Evolutionary conservation across 2,888 invertebrate genomes (phyloP), one percentile per base, ranked within the genome.

Genomic region (Apamea crenata): DNA sequence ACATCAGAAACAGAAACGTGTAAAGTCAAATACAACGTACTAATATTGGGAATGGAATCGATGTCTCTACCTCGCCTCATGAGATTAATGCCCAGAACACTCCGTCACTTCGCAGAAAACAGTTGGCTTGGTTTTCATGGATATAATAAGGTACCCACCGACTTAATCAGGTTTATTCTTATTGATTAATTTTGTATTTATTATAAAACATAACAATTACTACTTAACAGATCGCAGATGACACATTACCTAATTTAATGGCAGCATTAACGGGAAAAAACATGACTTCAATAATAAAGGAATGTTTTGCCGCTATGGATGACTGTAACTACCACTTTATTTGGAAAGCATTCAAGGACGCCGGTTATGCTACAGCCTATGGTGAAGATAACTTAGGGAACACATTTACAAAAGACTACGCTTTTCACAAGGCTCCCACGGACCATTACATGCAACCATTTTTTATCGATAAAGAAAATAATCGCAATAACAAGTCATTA

Each of bases 231-330:
- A 97, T 98, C 83, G 99, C 98, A 14, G 99, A 99, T 91, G 99
- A 99, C 91, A 99, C 99, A 0, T 99, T 98, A 91, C 99, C 99
- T 0, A 99, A 99, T 94, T 94, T 99, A 73, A 98, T 99, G 97
- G 98, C 99, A 0, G 97, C 98, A 68, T 96, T 98, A 25, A 98
- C 98, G 0, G 99, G 99, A 1, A 96, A 97, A 84, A 97, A 96
- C 29, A 95, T 97, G 25, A 95, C 97, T 71, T 89, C 93, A 1
- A 92, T 96, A 70, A 97, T 97, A 86, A 94, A 96, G 50, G 97
- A 97, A 25, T 97, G 96, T 85, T 94, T 94, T 14, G 91, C 92
- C 44, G 90, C 95, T 74, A 97, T 97, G 92, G 97, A 97, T 59
- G 92, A 98, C 74, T 98, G 99, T 90, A 97, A 97, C 74, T 98